Conservation (phyloP, 2,888 invertebrate species). For the Trichogramma dendrolimi region DNA sequence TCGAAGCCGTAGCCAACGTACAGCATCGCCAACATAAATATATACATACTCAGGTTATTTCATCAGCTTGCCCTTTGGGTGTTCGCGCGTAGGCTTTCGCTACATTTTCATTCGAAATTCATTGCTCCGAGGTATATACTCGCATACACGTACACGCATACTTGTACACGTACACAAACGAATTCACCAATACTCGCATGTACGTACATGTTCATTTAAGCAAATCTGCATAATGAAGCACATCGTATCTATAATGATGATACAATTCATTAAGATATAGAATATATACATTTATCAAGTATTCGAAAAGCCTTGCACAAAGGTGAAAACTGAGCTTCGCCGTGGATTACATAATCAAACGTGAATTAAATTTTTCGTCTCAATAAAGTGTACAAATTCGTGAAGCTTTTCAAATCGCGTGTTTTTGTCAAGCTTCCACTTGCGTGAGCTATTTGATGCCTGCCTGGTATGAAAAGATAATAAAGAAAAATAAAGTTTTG, state of each 20-base stretch:
- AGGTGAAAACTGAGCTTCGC: no score
- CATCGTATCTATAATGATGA: constrained; percentile 14
- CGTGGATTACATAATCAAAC: no score
- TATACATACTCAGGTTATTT: constrained; percentile 1
- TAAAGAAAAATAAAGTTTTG: no score
- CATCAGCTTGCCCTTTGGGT: neutral
- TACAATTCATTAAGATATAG: constrained; percentile 11
- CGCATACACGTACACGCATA: neutral
- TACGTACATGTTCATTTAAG: constrained; percentile 13
- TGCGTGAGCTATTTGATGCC: no score
- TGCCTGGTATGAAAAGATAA: no score
- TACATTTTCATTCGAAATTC: constrained; percentile 17
- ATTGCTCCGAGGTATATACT: constrained; percentile 2
- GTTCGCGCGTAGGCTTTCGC: constrained; percentile 1
- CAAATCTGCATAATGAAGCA: constrained; percentile 24
- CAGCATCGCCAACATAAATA: constrained; percentile 17
- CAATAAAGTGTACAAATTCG: no score
- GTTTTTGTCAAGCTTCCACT: no score
- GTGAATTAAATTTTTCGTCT: no score
- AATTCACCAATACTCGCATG: neutral
- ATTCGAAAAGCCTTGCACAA: no score
- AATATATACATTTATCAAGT: no score
- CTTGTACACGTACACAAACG: no score
- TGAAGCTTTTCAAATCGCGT: no score
- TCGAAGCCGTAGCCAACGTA: neutral